These are phyloP conservation scores for Eristalis intricaria DNA, from an alignment of 2,888 invertebrate species.

Conservation along the genomic window DNA sequence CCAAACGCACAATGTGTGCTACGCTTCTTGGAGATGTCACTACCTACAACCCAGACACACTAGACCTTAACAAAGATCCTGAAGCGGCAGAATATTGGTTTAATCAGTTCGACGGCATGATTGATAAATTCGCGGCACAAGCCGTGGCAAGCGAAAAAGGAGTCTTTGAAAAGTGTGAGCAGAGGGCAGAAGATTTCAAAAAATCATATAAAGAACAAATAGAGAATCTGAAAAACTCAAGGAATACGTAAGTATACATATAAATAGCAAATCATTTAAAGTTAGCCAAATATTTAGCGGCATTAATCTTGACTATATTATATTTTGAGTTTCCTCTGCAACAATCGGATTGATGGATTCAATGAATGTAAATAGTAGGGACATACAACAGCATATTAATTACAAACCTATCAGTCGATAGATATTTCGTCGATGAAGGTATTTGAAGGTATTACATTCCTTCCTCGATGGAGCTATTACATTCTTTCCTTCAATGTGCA, in stretches of 20 bases:
- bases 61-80: conserved; percentile 92
- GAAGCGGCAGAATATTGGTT: conserved; percentile 97
- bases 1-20: conserved; percentile 82
- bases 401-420: too few relatives aligned
- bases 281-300: too few relatives aligned
- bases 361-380: too few relatives aligned
- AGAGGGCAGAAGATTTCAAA: conserved; percentile 91
- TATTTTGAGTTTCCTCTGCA: too few relatives aligned
- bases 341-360: too few relatives aligned
- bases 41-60: conserved; percentile 94
- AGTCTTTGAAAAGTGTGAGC: conserved; percentile 81
- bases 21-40: conserved; percentile 89
- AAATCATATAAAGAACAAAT: conserved; percentile 91
- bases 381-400: too few relatives aligned
- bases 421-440: too few relatives aligned
- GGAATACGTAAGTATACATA: conserved; percentile 64
- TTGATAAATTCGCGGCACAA: conserved; percentile 91
- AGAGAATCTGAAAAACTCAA: conserved; percentile 77
- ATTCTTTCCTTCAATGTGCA: too few relatives aligned
- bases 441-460: too few relatives aligned
- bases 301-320: too few relatives aligned
- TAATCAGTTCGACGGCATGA: conserved; percentile 92
- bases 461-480: too few relatives aligned
- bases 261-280: not conserved
- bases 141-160: conserved; percentile 89